Evolutionary conservation across 2,797 vertebrate species (phyloP).

Genomic region (Amazonetta brasiliensis): DNA sequence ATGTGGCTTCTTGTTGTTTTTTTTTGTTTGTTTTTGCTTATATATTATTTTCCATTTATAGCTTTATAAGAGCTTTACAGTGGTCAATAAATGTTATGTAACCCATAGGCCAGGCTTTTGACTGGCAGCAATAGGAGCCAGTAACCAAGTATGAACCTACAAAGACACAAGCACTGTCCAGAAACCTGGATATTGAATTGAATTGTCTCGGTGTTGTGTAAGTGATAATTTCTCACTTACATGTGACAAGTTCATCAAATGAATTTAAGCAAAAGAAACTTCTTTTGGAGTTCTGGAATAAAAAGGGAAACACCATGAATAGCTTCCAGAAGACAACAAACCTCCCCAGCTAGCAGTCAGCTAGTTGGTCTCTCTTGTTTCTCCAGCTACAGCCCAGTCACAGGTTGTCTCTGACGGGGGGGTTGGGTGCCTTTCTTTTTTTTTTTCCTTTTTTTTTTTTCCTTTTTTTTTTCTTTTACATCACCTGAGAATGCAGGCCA

Average conservation of each 20-base stretch:
- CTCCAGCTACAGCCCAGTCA: not conserved
- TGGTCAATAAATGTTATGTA: not conserved
- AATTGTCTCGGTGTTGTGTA: not conserved
- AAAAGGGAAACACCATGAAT: not conserved
- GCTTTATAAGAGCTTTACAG: not conserved
- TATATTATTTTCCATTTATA: not conserved
- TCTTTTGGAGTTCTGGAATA: not conserved
- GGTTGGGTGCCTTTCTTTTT: not conserved
- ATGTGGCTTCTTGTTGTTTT: no score
- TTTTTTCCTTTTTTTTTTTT: no score
- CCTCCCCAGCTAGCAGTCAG: not conserved
- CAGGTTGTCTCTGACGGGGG: not conserved
- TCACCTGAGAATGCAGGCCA: not conserved
- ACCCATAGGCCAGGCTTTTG: not conserved
- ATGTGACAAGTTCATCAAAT: not conserved
- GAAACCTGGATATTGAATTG: not conserved
- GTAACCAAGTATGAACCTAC: not conserved
- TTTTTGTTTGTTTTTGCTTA: not conserved
- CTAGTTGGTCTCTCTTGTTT: not conserved
- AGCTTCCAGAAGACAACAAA: not conserved
- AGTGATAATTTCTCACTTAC: fast-evolving
- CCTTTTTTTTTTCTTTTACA: not conserved
- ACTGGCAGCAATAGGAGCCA: not conserved
- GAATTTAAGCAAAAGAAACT: not conserved
- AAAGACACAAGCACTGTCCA: not conserved